phyloP scores from a whole-genome alignment of 2,113 vertebrate genomes.

The Mugil cephalus region DNA sequence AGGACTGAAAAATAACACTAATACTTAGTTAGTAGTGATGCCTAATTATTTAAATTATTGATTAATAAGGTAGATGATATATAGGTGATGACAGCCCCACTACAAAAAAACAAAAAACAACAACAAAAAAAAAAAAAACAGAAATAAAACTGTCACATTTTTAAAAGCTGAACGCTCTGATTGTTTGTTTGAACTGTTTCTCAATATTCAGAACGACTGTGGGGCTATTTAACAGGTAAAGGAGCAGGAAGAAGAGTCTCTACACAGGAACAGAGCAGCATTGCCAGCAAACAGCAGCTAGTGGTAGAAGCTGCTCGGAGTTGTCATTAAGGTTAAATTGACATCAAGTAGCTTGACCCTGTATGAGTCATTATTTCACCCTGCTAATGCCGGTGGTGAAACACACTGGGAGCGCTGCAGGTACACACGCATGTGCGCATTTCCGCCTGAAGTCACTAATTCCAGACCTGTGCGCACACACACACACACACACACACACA shows the following conservation, averaged over 20 bases:
- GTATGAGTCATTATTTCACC: constrained; percentile 63
- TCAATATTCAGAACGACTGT: background rate
- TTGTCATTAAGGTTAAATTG: constrained; percentile 64
- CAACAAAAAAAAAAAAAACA: background rate
- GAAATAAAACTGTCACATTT: too few relatives aligned
- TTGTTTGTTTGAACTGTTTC: background rate
- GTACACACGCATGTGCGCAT: constrained; percentile 21
- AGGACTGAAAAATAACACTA: background rate
- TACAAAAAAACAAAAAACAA: background rate
- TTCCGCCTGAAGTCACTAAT: constrained; percentile 13
- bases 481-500: background rate
- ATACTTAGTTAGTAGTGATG: too few relatives aligned
- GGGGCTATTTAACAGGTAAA: background rate
- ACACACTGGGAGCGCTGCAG: constrained; percentile 8
- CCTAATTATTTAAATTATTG: too few relatives aligned
- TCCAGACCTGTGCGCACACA: background rate
- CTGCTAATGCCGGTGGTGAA: constrained; percentile 50
- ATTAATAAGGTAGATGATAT: too few relatives aligned
- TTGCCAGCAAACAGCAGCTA: constrained; percentile 37
- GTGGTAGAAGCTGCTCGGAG: constrained; percentile 32
- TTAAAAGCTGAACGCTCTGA: background rate
- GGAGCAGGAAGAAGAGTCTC: constrained; percentile 13
- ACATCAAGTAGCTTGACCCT: constrained; percentile 65
- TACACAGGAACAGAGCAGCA: constrained; percentile 20
- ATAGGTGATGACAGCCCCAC: too few relatives aligned